phyloP scores from a whole-genome alignment of 1,140 invertebrate genomes.

The Drosophila malerkotliana region DNA sequence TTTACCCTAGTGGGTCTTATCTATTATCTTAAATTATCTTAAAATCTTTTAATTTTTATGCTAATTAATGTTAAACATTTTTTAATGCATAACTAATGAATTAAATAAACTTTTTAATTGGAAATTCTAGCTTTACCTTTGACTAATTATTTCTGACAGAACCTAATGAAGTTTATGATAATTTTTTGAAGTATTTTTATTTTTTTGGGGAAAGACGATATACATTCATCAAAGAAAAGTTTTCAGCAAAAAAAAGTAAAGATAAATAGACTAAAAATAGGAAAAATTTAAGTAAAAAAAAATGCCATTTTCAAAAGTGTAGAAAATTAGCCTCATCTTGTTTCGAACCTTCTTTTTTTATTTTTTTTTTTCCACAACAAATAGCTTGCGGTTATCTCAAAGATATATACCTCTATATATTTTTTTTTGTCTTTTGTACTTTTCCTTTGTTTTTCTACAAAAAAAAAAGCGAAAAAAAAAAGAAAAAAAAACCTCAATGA shows the following conservation, averaged over 20 bases:
- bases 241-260: no score
- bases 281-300: no score
- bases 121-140: neutral
- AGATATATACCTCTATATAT: neutral
- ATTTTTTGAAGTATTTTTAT: neutral
- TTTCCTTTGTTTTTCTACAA: no score
- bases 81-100: neutral
- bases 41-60: no score
- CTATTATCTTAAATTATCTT: no score
- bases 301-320: no score
- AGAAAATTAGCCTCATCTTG: no score
- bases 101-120: neutral
- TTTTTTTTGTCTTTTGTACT: neutral
- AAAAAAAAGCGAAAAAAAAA: no score
- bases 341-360: neutral
- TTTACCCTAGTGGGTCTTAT: neutral
- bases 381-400: neutral
- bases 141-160: neutral
- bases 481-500: no score
- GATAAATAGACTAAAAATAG: no score
- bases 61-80: neutral
- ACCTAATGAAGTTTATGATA: slow-evolving; percentile 1
- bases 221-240: no score
- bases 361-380: neutral
- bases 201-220: no score